These are phyloP conservation scores for Drosophila gunungcola DNA, from an alignment of 1,140 invertebrate genomes.

Conservation along the genomic window DNA sequence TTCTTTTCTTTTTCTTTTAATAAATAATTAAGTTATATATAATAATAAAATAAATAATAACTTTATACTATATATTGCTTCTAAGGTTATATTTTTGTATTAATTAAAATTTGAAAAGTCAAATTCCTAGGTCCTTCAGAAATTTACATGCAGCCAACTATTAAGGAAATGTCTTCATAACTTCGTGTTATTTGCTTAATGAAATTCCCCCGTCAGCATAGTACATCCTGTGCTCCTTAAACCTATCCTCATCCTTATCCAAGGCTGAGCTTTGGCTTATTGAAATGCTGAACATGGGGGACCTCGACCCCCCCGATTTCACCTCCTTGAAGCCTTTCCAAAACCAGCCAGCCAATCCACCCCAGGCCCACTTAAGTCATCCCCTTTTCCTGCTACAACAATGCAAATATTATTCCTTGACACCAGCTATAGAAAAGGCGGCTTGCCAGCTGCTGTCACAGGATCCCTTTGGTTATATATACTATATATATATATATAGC, in stretches of 20 bases:
- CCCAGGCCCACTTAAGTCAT: slow-evolving; percentile 33
- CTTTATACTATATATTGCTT: too few relatives aligned
- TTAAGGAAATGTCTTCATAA: slow-evolving; percentile 49
- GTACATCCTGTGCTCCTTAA: background rate
- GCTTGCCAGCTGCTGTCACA: slow-evolving; percentile 45
- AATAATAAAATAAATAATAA: too few relatives aligned
- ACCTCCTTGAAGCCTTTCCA: background rate
- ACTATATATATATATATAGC: background rate
- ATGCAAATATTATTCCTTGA: slow-evolving; percentile 57
- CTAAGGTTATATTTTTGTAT: too few relatives aligned
- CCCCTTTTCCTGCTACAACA: slow-evolving; percentile 26
- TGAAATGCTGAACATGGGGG: slow-evolving; percentile 31
- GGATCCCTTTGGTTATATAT: slow-evolving; percentile 16
- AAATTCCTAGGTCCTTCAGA: slow-evolving; percentile 1
- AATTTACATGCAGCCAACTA: slow-evolving; percentile 33
- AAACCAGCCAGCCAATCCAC: slow-evolving; percentile 1
- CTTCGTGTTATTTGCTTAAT: slow-evolving; percentile 46
- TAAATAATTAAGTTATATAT: too few relatives aligned
- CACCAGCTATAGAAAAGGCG: slow-evolving; percentile 30
- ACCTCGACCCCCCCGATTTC: slow-evolving; percentile 1
- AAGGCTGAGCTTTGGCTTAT: slow-evolving; percentile 30
- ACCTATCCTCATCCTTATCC: background rate
- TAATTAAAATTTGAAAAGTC: background rate
- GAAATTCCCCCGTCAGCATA: slow-evolving; percentile 28
- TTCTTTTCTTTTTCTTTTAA: too few relatives aligned